Base-by-base conservation (phyloP, 2,888 invertebrate genomes). In the Oscheius sp. region DNA sequence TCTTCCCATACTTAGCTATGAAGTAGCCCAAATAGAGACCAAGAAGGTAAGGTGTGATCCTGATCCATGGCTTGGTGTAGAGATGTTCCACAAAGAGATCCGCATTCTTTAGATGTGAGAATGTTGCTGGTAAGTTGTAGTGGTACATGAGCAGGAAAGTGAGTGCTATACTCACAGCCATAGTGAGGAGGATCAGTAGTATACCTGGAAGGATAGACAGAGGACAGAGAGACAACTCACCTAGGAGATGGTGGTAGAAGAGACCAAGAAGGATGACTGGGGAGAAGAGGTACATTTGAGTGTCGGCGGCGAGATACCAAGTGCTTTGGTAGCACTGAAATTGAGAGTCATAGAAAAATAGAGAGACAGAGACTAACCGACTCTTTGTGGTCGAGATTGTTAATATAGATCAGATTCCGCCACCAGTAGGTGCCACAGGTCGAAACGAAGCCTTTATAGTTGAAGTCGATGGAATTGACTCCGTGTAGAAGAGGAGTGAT, bases 21-120 rank as follows among this genome's bases (percentile, higher is more conserved):
- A 78, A 51, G 76, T 89, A 90, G 5, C 90, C 90, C n/a, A 86
- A 78, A 21, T 89, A 60, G n/a, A 90, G 76, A 0, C 90, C 90
- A 1, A 90, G 76, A 10, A 89, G 76, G 77, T 89, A 90, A 0
- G 90, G 89, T 0, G 89, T 89, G 73, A 90, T 87, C 53, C 90
- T 80, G 55, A 86, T 85, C 86, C 59, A 60, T 2, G 59, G 59
- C n/a, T 60, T 60, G 10, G 59, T 60, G 33, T 60, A 60, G 2
- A 60, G n/a, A n/a, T 35, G 11, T 60, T 60, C 59, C 2, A 60
- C 76, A 58, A 75, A 82, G 11, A 53, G 53, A 53, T 53, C 53
- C 3, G 53, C 4, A 53, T 53, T 53, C 53, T 53, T 4, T 29
- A 53, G 29, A 29, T 53, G 53, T 9, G 53, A 53, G 29, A 50